phyloP scores from a whole-genome alignment of 1,140 invertebrate genomes.

The Araneus ventricosus region DNA sequence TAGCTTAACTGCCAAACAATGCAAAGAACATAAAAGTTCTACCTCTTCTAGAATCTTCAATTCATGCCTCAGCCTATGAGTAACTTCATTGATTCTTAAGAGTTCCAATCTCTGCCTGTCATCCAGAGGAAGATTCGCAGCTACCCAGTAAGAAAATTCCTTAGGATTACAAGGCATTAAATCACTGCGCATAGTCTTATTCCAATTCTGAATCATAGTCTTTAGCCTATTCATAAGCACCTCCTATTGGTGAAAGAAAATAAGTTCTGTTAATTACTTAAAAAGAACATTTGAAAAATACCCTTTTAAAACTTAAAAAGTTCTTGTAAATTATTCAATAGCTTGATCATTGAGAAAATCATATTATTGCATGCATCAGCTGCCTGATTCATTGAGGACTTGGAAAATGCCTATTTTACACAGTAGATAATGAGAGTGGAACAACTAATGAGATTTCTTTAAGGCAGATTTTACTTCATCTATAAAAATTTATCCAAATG shows the following conservation, averaged over 20 bases:
- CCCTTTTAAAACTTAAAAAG: not conserved
- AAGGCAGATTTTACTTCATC: too few relatives aligned
- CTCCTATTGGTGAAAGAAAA: not conserved
- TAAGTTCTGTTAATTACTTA: not conserved
- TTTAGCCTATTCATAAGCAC: constrained; percentile 78
- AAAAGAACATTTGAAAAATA: not conserved
- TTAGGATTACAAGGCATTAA: constrained; percentile 84
- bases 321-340: too few relatives aligned
- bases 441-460: too few relatives aligned
- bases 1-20: not conserved
- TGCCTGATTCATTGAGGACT: too few relatives aligned
- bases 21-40: constrained; percentile 76
- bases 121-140: constrained; percentile 86
- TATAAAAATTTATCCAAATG: too few relatives aligned
- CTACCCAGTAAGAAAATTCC: constrained; percentile 89
- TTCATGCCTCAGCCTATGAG: constrained; percentile 86
- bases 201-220: constrained; percentile 80
- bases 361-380: too few relatives aligned
- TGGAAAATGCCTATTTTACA: too few relatives aligned
- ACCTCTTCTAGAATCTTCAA: constrained; percentile 84
- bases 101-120: constrained; percentile 84
- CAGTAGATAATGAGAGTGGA: too few relatives aligned
- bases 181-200: constrained; percentile 76
- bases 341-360: too few relatives aligned
- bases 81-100: constrained; percentile 84